These are phyloP conservation scores for Eilema caniola DNA, from an alignment of 2,888 invertebrate species.

Conservation along the genomic window DNA sequence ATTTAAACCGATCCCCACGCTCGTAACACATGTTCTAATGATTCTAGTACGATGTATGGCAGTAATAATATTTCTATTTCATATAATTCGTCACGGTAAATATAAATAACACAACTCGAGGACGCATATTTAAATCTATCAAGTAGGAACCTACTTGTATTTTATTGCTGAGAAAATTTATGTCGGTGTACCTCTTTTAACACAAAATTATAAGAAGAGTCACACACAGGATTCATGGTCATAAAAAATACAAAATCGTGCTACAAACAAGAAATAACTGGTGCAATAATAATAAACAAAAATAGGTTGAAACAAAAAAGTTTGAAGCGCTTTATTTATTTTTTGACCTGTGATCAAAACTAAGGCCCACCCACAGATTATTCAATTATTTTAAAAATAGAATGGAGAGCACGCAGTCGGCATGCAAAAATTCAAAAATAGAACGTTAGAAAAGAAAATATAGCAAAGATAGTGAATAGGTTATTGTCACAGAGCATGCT, in stretches of 20 bases:
- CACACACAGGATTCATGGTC: not conserved
- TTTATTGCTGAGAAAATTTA: not conserved
- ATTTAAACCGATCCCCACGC: too few relatives aligned
- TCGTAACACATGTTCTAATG: too few relatives aligned
- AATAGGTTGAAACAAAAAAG: not conserved
- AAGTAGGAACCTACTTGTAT: too few relatives aligned
- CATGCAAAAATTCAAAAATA: constrained; percentile 20
- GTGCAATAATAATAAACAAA: not conserved
- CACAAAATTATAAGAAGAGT: not conserved
- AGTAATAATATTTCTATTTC: too few relatives aligned
- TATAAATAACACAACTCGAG: too few relatives aligned
- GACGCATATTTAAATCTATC: too few relatives aligned
- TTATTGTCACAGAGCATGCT: constrained; percentile 57
- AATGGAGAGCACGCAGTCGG: not conserved
- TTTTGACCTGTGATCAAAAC: not conserved
- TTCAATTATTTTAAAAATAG: not conserved
- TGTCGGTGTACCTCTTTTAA: too few relatives aligned
- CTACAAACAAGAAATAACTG: not conserved
- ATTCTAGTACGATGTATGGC: too few relatives aligned
- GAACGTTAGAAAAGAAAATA: constrained; percentile 8
- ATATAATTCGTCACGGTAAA: too few relatives aligned
- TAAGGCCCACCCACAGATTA: not conserved
- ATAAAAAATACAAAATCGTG: constrained; percentile 12
- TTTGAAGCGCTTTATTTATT: not conserved
- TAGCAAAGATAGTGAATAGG: constrained; percentile 5